A percentile compares a stretch with the other conserved stretches of the same genome.
These are phyloP conservation scores for Ranitomeya variabilis DNA, from an alignment of 2,113 vertebrate genomes.

Conservation along the genomic window DNA sequence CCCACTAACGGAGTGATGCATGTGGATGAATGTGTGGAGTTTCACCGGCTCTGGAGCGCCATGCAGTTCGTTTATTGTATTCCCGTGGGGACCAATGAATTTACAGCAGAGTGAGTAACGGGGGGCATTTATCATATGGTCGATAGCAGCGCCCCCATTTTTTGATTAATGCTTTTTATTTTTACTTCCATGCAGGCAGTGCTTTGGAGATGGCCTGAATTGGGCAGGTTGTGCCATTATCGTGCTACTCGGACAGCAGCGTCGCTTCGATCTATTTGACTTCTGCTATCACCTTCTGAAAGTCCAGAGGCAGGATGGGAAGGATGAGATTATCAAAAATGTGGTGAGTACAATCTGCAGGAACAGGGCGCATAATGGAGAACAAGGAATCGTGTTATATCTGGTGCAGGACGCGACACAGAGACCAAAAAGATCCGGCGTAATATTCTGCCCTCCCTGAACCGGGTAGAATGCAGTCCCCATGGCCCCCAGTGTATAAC, in stretches of 20 bases:
- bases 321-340: constrained; percentile 98
- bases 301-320: constrained; percentile 96
- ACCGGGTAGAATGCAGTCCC: too few relatives aligned
- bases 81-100: constrained; percentile 96
- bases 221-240: constrained; percentile 98
- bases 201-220: constrained; percentile 96
- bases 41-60: constrained; percentile 98
- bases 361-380: not conserved
- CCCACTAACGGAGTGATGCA: constrained; percentile 99
- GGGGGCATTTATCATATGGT: rapidly evolving
- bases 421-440: too few relatives aligned
- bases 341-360: constrained; percentile 78
- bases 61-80: constrained; percentile 99
- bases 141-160: too few relatives aligned
- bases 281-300: constrained; percentile 98
- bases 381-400: not conserved
- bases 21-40: constrained; percentile 96
- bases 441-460: too few relatives aligned
- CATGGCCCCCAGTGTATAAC: too few relatives aligned
- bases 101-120: constrained; percentile 92
- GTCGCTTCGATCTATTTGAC: constrained; percentile 97
- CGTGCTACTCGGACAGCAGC: constrained; percentile 93
- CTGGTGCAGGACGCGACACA: too few relatives aligned
- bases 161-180: not conserved
- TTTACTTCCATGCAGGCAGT: constrained; percentile 77